These are phyloP conservation scores for Pygathrix nemaeus DNA, from an alignment of 2,113 vertebrate genomes.

Conservation along the genomic window DNA sequence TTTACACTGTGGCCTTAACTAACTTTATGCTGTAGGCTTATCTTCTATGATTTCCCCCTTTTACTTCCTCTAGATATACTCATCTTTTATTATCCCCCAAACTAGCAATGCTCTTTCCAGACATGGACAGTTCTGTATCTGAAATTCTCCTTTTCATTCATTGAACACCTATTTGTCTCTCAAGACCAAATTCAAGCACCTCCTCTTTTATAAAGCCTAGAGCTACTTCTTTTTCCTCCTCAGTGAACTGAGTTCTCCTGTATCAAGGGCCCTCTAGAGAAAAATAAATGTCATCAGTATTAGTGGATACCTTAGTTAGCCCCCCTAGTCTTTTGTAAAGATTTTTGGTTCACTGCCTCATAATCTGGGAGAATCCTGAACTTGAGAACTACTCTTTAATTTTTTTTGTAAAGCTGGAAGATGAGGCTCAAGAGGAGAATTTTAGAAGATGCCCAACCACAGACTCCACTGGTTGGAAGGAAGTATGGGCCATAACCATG, in stretches of 20 bases:
- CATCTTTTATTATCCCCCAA: not conserved
- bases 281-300: not conserved
- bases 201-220: not conserved
- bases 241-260: not conserved
- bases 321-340: not conserved
- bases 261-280: not conserved
- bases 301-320: not conserved
- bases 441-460: not conserved
- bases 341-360: not conserved
- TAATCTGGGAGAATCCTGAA: not conserved
- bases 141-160: not conserved
- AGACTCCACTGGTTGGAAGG: not conserved
- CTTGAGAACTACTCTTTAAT: not conserved
- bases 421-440: not conserved
- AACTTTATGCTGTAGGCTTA: not conserved
- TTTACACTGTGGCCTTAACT: not conserved
- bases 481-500: not conserved
- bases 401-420: not conserved
- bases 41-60: not conserved
- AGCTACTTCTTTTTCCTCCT: not conserved
- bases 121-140: not conserved
- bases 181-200: not conserved
- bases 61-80: not conserved
- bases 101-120: not conserved
- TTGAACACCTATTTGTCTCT: not conserved